Evolutionary conservation across 2,113 vertebrate species (phyloP), one percentile per base, ranked within the genome.

Genomic region (Callorhinus ursinus): DNA sequence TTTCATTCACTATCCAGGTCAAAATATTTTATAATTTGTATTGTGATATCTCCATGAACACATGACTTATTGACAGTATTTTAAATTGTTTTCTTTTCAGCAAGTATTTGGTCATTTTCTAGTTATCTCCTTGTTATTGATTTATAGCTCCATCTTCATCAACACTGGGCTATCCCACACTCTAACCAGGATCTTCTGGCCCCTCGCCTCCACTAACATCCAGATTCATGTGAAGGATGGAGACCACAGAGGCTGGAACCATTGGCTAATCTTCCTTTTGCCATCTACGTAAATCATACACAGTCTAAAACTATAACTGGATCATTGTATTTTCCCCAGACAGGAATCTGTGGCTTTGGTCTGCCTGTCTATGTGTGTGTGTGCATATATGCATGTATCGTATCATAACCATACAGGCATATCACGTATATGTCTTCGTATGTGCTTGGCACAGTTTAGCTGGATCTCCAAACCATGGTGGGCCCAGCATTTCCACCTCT

Each of bases 371-470:
- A 2, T 49, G 61, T 31, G 15, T 7, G 5, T 77, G 33, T 7
- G 11, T 0, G 0, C 24, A 53, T 11, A 33, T 12, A 7, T 24
- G 71, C 71, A 10, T 12, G 9, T 5, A 57, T 57, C 7, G 4
- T 21, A 31, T 2, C 74, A 21, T 14, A 14, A 10, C 4, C 59
- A 28, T 36, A 7, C 7, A 39, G 59, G 13, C 42, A 13, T 13
- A 11, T 53, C 59, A 28, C 46, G 16, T 8, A 15, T 0, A 1
- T 42, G 9, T 26, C 51, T 57, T n/a, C 6, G 3, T 16, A 0
- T 2, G 49, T 42, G 61, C 26, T 55, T 22, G n/a, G 36, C 7
- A 42, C 26, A 69, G 61, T 7, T 39, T 33, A 55, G 77, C n/a
- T 13, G 49, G n/a, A 24, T 82, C 26, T 57, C 18, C 63, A 69